Evolutionary conservation across 2,113 vertebrate genomes (phyloP).

Genomic region (Aptenodytes forsteri): DNA sequence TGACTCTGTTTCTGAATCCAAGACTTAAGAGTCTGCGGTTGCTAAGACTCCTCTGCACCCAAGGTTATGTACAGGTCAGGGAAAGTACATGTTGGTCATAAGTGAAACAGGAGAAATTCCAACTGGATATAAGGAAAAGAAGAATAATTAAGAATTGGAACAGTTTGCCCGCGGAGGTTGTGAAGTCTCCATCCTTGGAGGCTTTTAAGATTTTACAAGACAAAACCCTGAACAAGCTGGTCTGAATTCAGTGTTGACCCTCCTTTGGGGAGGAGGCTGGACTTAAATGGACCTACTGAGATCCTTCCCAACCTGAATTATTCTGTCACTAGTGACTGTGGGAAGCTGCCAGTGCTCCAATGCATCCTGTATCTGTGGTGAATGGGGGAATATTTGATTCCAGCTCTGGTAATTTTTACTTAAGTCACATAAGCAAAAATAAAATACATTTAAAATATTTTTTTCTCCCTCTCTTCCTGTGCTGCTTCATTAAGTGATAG

Average conservation of each 20-base stretch:
- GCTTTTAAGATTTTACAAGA: neutral
- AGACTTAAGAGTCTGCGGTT: neutral
- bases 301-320: neutral
- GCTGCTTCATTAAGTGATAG: neutral
- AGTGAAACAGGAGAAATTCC: neutral
- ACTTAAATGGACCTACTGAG: neutral
- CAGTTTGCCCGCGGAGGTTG: neutral
- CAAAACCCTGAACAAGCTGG: neutral
- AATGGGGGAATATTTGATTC: neutral
- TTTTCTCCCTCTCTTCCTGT: rapidly evolving
- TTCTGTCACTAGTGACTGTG: neutral
- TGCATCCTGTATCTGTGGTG: neutral
- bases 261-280: neutral
- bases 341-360: neutral
- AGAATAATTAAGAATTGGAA: neutral
- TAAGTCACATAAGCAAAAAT: neutral
- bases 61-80: neutral
- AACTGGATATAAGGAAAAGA: neutral
- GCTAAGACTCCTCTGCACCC: neutral
- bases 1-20: neutral
- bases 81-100: rapidly evolving
- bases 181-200: neutral
- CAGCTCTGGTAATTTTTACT: neutral
- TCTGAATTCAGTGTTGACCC: neutral
- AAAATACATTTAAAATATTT: neutral